Evolutionary conservation across 1,140 invertebrate genomes (phyloP).

Genomic region (Orchestia grillus): DNA sequence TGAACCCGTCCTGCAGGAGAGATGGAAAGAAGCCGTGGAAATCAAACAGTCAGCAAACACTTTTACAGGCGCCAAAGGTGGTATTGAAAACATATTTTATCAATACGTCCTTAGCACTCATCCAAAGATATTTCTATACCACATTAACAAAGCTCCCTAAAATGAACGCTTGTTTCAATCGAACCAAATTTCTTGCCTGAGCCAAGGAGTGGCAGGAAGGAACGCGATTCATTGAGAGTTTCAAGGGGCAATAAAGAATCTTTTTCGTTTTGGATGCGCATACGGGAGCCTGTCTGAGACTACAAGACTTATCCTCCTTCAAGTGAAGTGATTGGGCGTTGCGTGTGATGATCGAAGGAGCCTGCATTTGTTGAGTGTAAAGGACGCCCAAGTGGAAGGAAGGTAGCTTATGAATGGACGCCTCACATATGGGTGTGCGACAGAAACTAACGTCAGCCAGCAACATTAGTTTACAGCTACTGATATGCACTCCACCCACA

Average conservation of each 20-base stretch:
- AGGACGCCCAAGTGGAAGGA: neutral
- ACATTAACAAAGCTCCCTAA: neutral
- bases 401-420: neutral
- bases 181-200: neutral
- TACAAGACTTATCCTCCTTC: neutral
- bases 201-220: neutral
- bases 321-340: constrained; percentile 7
- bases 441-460: neutral
- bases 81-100: constrained; percentile 23
- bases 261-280: constrained; percentile 7
- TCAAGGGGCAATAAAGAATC: neutral
- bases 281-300: neutral
- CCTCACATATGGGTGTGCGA: neutral
- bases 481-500: neutral
- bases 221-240: constrained; percentile 7
- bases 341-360: neutral
- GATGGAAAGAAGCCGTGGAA: neutral
- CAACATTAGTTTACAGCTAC: neutral
- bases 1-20: neutral
- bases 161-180: neutral
- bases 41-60: constrained; percentile 34
- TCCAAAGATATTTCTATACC: neutral
- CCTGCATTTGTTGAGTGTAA: neutral
- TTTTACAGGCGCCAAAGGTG: constrained; percentile 15
- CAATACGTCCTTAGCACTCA: neutral